Evolutionary conservation across 2,797 vertebrate species (phyloP), one percentile per base, ranked within the genome.

Genomic region (Hypotaenidia philippensis): DNA sequence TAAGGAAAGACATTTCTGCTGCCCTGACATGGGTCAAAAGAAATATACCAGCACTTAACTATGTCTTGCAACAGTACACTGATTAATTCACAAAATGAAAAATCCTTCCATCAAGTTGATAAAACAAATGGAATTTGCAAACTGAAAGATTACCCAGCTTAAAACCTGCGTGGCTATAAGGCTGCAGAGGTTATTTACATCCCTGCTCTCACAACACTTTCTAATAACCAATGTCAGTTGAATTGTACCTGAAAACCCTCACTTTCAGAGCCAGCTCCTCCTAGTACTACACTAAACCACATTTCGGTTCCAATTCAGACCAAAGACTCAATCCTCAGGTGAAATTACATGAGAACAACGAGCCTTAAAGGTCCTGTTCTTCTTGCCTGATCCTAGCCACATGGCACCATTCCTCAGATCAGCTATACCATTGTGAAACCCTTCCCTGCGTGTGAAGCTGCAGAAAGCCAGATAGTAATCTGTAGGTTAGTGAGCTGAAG

Each of bases 351-450:
- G 19, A 93, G 76, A 71, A 16, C 83, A 79, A 69, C 14, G 77
- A 94, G 93, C 74, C 94, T 65, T 72, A 72, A 92, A 87, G 88
- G 86, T 88, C 83, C 59, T 71, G 86, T 86, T 86, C 93, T 5
- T 71, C 69, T 17, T 25, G 86, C 61, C 80, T 88, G 93, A 68
- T 92, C 86, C 80, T 34, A 60, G 71, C 44, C 72, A 45, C 91
- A 53, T 0, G 16, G 94, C 89, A 77, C 66, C 59, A n/a, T 23
- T 77, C 10, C 56, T n/a, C 45, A 20, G 85, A 57, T 49, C 88
- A 92, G 80, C 92, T 61, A 75, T 31, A 49, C 80, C 63, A 47
- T 60, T 78, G 75, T 89, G 90, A 79, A 94, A 93, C 52, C 72
- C 69, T 40, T 75, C 83, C 56, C 88, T 92, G 92, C 64, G n/a